phyloP scores from a whole-genome alignment of 1,140 invertebrate species.

The Penaeus vannamei region DNA sequence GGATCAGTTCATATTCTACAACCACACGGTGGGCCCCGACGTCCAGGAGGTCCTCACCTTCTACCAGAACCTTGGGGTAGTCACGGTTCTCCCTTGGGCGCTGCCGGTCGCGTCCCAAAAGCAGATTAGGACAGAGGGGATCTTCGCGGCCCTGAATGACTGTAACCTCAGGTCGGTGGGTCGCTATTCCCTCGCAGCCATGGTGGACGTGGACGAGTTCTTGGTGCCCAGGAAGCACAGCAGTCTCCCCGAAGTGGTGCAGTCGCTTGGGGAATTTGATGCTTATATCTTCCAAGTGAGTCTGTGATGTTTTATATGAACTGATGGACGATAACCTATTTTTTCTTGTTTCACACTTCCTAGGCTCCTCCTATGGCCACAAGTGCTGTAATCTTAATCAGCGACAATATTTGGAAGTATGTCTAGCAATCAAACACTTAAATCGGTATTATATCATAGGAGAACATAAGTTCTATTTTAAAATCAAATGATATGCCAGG shows the following conservation, averaged over 20 bases:
- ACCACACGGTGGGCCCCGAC: conserved; percentile 86
- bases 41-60: conserved; percentile 80
- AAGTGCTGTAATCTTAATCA: too few species aligned
- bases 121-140: conserved; percentile 91
- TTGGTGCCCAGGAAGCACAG: conserved; percentile 86
- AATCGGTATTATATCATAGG: too few species aligned
- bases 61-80: conserved; percentile 79
- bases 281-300: conserved; percentile 67
- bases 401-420: too few species aligned
- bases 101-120: conserved; percentile 89
- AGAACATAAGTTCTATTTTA: too few species aligned
- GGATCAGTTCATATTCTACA: conserved; percentile 92
- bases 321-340: too few species aligned
- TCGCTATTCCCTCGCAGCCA: conserved; percentile 82
- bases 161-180: conserved; percentile 93
- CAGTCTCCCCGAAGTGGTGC: conserved; percentile 74
- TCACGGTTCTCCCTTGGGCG: conserved; percentile 89
- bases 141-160: conserved; percentile 93
- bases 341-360: not conserved
- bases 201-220: conserved; percentile 93
- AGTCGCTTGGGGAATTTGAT: conserved; percentile 35
- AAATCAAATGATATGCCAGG: too few species aligned
- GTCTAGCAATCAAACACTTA: too few species aligned
- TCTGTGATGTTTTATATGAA: not conserved
- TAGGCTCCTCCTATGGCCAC: not conserved